Evolutionary conservation across 2,113 vertebrate genomes (phyloP), one percentile per base, ranked within the genome.

Genomic region (Caloenas nicobarica): DNA sequence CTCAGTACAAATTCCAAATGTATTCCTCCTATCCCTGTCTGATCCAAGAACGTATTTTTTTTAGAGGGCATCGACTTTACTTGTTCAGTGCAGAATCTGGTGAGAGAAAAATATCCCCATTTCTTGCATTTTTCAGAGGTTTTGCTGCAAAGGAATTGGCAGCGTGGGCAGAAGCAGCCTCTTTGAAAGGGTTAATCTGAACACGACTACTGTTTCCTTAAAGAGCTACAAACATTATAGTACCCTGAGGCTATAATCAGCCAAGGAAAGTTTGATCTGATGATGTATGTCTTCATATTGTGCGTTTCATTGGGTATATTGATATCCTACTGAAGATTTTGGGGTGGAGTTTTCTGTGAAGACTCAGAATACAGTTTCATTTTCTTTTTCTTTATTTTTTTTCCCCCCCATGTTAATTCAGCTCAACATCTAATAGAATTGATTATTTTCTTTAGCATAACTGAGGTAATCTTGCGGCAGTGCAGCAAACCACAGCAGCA

Each of bases 231-330:
- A 95, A 95, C 95, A 95, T 91, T 94, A 88, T 94, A 93, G 94
- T 95, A 89, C 93, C 94, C 94, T 18, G 71, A 93, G 94, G 94
- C 94, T 96, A 89, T 91, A 96, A 95, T 95, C 92, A 95, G 92
- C 93, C 93, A 96, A 85, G 86, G 93, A 96, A 95, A 96, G 96
- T 97, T 97, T 96, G 96, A 96, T 96, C 88, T 91, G 93, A 96
- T 95, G 93, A 97, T 96, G 93, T 97, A 97, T 96, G 93, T 97
- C 95, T 96, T 97, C 95, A 94, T 97, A 95, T 81, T 84, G 73
- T 78, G 77, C 66, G 38, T 95, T 97, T 96, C 94, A 96, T 97
- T 96, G 95, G 93, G 86, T 33, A 87, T 93, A 92, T 82, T 96
- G 93, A 92, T 96, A 94, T 85, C 88, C 83, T 42, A 62, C 93